A percentile compares a stretch with the other conserved stretches of the same genome.
Evolutionary conservation across 92 coral and sea anemone species (phyloP).

Genomic region (Actinernus sp.): DNA sequence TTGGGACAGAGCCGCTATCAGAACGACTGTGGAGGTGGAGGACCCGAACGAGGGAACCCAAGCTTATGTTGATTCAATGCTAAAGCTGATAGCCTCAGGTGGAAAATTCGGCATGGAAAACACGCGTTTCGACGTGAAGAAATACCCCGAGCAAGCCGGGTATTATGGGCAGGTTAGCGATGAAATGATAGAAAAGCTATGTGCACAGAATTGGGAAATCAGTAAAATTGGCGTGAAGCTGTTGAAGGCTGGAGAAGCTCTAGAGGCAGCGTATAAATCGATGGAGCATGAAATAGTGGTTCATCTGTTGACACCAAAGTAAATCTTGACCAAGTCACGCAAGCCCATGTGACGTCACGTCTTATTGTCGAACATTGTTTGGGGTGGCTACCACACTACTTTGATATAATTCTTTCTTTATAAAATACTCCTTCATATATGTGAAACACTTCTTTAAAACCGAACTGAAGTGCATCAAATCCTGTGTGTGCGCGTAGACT

Average conservation of each 20-base stretch:
- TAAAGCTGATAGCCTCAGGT: conserved; percentile 4
- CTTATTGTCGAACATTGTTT: too few species aligned
- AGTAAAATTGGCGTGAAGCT: conserved; percentile 16
- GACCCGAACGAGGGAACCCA: conserved; percentile 3
- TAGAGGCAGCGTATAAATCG: conserved; percentile 24
- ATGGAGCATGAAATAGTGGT: conserved; percentile 22
- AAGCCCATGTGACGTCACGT: too few species aligned
- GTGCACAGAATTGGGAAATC: conserved; percentile 27
- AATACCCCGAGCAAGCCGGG: conserved; percentile 1
- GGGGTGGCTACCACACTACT: too few species aligned
- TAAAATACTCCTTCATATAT: too few species aligned
- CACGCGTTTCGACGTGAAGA: conserved; percentile 22
- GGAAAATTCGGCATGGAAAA: conserved; percentile 31
- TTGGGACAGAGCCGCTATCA: conserved; percentile 47
- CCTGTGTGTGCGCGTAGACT: too few species aligned
- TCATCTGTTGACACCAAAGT: conserved; percentile 40
- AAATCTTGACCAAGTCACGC: too few species aligned
- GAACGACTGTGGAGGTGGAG: conserved; percentile 30
- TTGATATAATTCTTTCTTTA: too few species aligned
- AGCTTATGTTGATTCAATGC: conserved; percentile 21
- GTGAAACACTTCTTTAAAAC: too few species aligned
- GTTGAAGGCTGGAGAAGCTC: conserved; percentile 18
- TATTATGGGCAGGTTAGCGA: conserved; percentile 16
- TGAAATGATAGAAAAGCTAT: conserved; percentile 16
- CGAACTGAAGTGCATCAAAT: too few species aligned